Conservation (phyloP, 92 coral and sea anemone species). For the Blastomussa wellsi region DNA sequence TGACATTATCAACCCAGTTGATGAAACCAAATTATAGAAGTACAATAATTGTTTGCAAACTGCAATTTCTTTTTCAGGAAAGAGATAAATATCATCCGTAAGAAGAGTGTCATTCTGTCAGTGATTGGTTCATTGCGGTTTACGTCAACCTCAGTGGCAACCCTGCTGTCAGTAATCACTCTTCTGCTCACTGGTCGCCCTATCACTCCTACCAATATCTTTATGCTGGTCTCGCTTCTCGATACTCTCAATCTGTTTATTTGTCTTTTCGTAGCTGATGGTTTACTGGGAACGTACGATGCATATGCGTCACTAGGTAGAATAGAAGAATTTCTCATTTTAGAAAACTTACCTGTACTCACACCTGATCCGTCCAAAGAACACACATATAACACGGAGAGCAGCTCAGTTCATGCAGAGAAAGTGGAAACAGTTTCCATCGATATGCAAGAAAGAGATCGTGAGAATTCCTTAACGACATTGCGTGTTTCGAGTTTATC, state of each 20-base stretch:
- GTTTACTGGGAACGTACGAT: neutral
- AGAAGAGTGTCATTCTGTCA: neutral
- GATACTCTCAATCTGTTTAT: neutral
- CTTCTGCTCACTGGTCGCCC: neutral
- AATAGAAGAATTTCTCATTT: slow-evolving; percentile 2
- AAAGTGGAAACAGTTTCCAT: neutral
- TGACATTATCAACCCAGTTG: too few species aligned
- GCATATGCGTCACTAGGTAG: neutral
- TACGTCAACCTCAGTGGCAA: neutral
- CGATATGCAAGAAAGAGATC: neutral
- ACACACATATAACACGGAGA: neutral
- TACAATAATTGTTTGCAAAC: too few species aligned
- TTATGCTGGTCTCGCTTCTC: neutral
- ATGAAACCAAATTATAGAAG: too few species aligned
- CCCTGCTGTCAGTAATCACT: neutral
- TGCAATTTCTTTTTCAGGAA: neutral
- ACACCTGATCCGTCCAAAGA: neutral
- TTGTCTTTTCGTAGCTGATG: neutral
- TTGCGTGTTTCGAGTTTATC: neutral
- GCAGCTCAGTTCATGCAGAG: neutral
- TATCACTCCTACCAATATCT: neutral
- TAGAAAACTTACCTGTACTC: neutral
- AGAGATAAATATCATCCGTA: neutral
- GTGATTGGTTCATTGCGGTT: neutral
- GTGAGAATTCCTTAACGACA: neutral